Percentiles rank a stretch among this genome's conserved stretches.
Conservation (phyloP, 2,797 vertebrate genomes). For the Miichthys miiuy region DNA sequence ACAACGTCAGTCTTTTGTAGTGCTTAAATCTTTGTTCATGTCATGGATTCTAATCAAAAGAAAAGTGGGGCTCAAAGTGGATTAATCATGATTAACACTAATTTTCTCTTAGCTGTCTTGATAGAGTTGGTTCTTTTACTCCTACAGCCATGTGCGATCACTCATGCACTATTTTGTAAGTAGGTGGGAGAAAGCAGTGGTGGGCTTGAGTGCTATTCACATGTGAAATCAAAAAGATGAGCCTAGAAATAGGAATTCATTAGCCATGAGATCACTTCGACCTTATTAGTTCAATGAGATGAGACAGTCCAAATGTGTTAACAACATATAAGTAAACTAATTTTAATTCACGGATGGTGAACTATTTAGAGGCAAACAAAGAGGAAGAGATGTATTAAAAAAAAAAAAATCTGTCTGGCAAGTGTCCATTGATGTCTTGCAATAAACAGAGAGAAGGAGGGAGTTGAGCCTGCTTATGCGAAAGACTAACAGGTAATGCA, state of each 20-base stretch:
- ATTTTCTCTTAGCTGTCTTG: slow-evolving; percentile 20
- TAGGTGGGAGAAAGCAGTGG: slow-evolving; percentile 1
- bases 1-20: neutral
- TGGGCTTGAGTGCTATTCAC: slow-evolving; percentile 24
- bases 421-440: neutral
- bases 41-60: slow-evolving; percentile 27
- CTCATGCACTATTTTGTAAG: slow-evolving; percentile 8
- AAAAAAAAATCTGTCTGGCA: neutral
- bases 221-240: slow-evolving; percentile 33
- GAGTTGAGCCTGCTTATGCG: neutral
- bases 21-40: neutral
- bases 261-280: slow-evolving; percentile 9
- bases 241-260: slow-evolving; percentile 1
- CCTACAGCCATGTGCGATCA: slow-evolving; percentile 15
- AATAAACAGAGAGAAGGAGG: neutral
- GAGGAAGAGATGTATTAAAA: neutral
- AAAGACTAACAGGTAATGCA: neutral
- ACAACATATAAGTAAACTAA: slow-evolving; percentile 8
- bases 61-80: slow-evolving; percentile 3
- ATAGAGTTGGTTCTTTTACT: slow-evolving; percentile 19
- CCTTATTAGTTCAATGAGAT: neutral
- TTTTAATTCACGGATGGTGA: slow-evolving; percentile 8
- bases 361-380: neutral
- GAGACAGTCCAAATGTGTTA: slow-evolving; percentile 13
- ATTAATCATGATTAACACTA: slow-evolving; percentile 4